Conservation (phyloP, 2,888 invertebrate species). For the Sminthurinus aureus region DNA sequence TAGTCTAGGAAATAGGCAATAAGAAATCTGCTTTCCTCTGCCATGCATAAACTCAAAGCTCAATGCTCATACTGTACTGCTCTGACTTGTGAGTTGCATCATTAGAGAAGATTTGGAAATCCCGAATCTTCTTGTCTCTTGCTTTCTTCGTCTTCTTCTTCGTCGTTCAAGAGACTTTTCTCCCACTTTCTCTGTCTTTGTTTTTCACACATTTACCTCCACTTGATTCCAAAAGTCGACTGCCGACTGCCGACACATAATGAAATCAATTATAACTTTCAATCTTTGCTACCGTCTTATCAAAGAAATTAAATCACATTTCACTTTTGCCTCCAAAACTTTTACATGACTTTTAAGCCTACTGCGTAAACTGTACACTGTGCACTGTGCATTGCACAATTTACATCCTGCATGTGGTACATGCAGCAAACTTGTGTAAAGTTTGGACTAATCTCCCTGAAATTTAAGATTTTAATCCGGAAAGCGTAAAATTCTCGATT, state of each 20-base stretch:
- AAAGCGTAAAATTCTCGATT: no score
- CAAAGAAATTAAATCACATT: conserved; percentile 35
- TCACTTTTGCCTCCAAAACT: not conserved
- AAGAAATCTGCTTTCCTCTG: not conserved
- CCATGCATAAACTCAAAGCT: no score
- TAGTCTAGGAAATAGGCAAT: not conserved
- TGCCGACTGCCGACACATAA: conserved; percentile 21
- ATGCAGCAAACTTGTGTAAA: no score
- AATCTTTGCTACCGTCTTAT: conserved; percentile 41
- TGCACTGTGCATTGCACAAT: no score
- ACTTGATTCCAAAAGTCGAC: not conserved
- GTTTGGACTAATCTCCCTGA: no score
- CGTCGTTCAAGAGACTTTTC: not conserved
- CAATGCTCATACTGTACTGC: no score
- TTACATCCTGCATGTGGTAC: no score
- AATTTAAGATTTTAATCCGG: no score
- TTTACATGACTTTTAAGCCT: no score
- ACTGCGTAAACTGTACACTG: no score
- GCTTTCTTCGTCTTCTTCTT: not conserved
- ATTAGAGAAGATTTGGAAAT: not conserved
- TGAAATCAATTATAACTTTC: conserved; percentile 47
- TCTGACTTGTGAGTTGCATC: not conserved
- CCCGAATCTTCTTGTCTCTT: not conserved
- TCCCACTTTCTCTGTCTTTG: conserved; percentile 1
- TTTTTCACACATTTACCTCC: not conserved